Evolutionary conservation across 2,888 invertebrate species (phyloP).

Genomic region (Nymphalis polychloros): DNA sequence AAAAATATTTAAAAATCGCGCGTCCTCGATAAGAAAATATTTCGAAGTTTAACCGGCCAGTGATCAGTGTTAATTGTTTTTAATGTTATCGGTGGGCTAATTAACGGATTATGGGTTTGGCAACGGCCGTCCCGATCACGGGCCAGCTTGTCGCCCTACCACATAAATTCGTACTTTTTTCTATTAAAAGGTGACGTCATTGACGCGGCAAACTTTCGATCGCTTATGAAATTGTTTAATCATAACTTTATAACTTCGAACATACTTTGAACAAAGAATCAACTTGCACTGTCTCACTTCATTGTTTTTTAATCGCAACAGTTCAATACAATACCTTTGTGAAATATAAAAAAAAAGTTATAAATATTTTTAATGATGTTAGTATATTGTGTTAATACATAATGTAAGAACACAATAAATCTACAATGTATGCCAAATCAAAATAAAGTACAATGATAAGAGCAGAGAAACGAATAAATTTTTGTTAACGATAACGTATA

Average conservation of each 20-base stretch:
- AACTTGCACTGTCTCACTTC: conserved; percentile 41
- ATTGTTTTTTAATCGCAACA: conserved; percentile 23
- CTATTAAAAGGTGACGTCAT: conserved; percentile 79
- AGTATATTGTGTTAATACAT: neutral
- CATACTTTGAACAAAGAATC: conserved; percentile 27
- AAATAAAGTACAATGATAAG: conserved; percentile 19
- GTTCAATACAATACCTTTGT: conserved; percentile 7
- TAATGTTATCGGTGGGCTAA: conserved; percentile 60
- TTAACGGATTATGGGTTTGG: conserved; percentile 72
- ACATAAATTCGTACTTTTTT: conserved; percentile 68
- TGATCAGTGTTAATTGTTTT: conserved; percentile 51
- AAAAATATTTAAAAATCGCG: conserved; percentile 42
- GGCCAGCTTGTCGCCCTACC: conserved; percentile 64
- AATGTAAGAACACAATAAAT: neutral
- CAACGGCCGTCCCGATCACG: conserved; percentile 55
- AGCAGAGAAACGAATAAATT: conserved; percentile 40
- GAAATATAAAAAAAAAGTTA: neutral
- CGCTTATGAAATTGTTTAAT: conserved; percentile 44
- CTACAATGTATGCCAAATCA: conserved; percentile 5
- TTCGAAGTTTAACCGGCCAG: conserved; percentile 39
- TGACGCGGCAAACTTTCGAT: conserved; percentile 55
- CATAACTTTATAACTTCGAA: conserved; percentile 32
- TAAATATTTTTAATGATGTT: conserved; percentile 2
- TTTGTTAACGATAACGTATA: conserved; percentile 44
- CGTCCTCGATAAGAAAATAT: conserved; percentile 38